Conservation (phyloP, 2,888 invertebrate genomes). For the Therioaphis trifolii region DNA sequence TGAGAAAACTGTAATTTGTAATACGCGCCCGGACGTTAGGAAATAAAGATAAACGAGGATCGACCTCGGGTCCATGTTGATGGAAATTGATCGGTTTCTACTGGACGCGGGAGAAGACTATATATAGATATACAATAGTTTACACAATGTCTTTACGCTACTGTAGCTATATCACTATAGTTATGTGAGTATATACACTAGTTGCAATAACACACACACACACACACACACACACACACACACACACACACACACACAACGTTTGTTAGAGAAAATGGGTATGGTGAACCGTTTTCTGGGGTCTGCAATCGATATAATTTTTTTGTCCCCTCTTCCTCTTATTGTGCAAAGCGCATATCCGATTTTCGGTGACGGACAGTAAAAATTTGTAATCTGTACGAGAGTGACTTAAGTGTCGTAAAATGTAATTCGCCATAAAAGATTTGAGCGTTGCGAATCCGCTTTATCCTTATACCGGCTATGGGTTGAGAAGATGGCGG, state of each 20-base stretch:
- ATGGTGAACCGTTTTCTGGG: too few species aligned
- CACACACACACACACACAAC: too few species aligned
- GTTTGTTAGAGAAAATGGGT: too few species aligned
- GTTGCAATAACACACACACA: too few species aligned
- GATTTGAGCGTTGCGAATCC: not conserved
- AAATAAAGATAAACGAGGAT: slow-evolving; percentile 50
- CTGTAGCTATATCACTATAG: too few species aligned
- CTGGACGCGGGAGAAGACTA: not conserved
- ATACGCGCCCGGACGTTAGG: slow-evolving; percentile 15
- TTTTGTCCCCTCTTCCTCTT: too few species aligned
- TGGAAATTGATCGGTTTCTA: slow-evolving; percentile 45
- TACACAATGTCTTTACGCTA: too few species aligned
- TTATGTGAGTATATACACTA: too few species aligned
- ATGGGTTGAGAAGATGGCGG: too few species aligned
- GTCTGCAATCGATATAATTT: too few species aligned
- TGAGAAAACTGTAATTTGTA: not conserved
- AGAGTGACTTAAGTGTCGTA: slow-evolving; percentile 11
- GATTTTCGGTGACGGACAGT: slow-evolving; percentile 18
- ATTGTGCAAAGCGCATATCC: too few species aligned
- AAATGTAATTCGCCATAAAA: slow-evolving; percentile 37
- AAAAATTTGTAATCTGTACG: not conserved
- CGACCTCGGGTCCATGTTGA: slow-evolving; percentile 10
- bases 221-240: too few species aligned
- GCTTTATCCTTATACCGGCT: not conserved
- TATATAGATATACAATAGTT: not conserved